Evolutionary conservation across 2,113 vertebrate genomes (phyloP), one percentile per base, ranked within the genome.

Genomic region (Bagarius yarrelli): DNA sequence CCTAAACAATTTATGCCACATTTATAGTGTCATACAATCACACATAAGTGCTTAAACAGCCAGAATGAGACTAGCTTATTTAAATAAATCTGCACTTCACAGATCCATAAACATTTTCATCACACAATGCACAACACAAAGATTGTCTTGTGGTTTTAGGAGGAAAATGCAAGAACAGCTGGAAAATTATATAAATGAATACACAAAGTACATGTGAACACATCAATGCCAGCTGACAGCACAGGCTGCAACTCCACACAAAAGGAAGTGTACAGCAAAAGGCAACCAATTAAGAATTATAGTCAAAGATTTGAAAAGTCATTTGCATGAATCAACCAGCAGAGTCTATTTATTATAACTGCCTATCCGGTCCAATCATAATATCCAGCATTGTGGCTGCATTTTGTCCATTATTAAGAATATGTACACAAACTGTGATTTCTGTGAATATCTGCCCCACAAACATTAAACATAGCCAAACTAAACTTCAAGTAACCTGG

Each of bases 401-500:
- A n/a, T 27, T 60, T 60, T 80, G n/a, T 71, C 8, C 36, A 11
- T 71, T 59, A 8, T 60, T 25, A 50, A 57, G 25, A 63, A 75
- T 32, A 76, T 44, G 21, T 55, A 59, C 15, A 47, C 40, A 70
- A 40, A 23, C 73, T 30, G 14, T 76, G 66, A 14, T 60, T 16
- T 80, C 52, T 30, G 66, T 84, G 63, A 78, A 67, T 73, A 36
- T 60, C 66, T 84, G 50, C 80, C 52, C 76, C 64, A 79, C 57
- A 60, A 53, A 77, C 59, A 82, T 34, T 76, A 77, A 84, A 79
- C 59, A 84, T 32, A 25, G 36, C 56, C 66, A 67, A 67, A 90
- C 85, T 66, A 60, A 75, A 85, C 78, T 91, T 92, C 92, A 92
- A 93, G 92, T 92, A 91, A 89, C 88, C 55, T 87, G 81, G 86